Percentiles rank a stretch among this genome's conserved stretches.
phyloP scores from a whole-genome alignment of 2,888 invertebrate species.

The Chloromyia formosa region DNA sequence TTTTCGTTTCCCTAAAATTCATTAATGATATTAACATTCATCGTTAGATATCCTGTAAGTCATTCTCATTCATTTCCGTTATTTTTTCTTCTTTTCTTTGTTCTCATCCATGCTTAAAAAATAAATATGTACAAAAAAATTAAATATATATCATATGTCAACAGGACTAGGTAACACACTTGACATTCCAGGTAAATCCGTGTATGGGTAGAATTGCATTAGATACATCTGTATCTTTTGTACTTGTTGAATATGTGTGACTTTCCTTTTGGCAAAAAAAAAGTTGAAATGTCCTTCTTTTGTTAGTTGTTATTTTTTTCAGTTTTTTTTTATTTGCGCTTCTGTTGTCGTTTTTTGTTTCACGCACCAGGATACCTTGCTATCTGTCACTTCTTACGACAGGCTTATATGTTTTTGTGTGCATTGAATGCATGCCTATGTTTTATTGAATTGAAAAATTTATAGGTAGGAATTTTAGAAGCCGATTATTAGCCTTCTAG shows the following conservation, averaged over 20 bases:
- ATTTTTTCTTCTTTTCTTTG: slow-evolving; percentile 45
- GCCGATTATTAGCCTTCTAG: too few species aligned
- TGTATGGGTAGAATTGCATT: slow-evolving; percentile 5
- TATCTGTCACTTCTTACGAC: too few species aligned
- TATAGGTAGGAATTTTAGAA: too few species aligned
- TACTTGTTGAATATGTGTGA: slow-evolving; percentile 18
- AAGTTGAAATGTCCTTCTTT: not conserved
- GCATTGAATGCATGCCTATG: too few species aligned
- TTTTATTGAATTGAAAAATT: too few species aligned
- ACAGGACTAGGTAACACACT: slow-evolving; percentile 53
- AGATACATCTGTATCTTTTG: not conserved
- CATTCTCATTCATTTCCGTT: slow-evolving; percentile 30
- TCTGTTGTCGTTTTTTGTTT: too few species aligned
- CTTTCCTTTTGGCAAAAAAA: slow-evolving; percentile 13
- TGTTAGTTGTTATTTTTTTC: not conserved
- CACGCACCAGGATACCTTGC: too few species aligned
- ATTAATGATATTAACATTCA: not conserved
- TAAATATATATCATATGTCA: slow-evolving; percentile 31
- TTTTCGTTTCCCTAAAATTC: not conserved
- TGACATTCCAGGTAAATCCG: slow-evolving; percentile 52
- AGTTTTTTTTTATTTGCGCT: slow-evolving; percentile 1
- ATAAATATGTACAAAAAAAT: slow-evolving; percentile 12
- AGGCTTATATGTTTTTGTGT: too few species aligned
- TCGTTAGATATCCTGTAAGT: slow-evolving; percentile 17
- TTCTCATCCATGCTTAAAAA: slow-evolving; percentile 46